These are phyloP conservation scores for Eulemur albifrons DNA, from an alignment of 2,797 vertebrate genomes.

Conservation along the genomic window DNA sequence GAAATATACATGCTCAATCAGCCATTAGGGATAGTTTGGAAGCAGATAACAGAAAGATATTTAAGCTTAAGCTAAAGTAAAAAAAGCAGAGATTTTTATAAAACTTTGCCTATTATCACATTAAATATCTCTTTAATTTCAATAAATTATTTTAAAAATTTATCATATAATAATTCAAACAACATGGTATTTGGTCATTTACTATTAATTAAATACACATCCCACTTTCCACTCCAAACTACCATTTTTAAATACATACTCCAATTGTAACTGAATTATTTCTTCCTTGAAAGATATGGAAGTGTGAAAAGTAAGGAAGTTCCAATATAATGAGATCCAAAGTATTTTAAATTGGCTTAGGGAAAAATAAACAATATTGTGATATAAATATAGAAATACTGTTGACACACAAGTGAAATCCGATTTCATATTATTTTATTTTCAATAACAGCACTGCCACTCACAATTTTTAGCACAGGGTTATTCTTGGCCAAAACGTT, in stretches of 20 bases:
- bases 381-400: conserved; percentile 55
- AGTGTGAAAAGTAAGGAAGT: conserved; percentile 24
- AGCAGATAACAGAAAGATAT: neutral
- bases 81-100: neutral
- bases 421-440: conserved; percentile 62
- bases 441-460: conserved; percentile 57
- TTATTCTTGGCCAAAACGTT: conserved; percentile 27
- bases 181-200: neutral
- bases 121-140: neutral
- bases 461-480: conserved; percentile 52
- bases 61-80: neutral
- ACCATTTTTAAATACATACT: neutral
- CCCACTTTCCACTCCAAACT: neutral
- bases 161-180: neutral
- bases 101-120: neutral
- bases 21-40: neutral
- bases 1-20: neutral
- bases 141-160: neutral
- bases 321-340: conserved; percentile 34
- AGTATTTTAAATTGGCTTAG: conserved; percentile 38
- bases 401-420: conserved; percentile 61
- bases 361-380: conserved; percentile 1
- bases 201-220: neutral
- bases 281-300: neutral
- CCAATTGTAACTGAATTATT: neutral